Evolutionary conservation across 2,888 invertebrate genomes (phyloP).

Genomic region (Drosophila basisetae): DNA sequence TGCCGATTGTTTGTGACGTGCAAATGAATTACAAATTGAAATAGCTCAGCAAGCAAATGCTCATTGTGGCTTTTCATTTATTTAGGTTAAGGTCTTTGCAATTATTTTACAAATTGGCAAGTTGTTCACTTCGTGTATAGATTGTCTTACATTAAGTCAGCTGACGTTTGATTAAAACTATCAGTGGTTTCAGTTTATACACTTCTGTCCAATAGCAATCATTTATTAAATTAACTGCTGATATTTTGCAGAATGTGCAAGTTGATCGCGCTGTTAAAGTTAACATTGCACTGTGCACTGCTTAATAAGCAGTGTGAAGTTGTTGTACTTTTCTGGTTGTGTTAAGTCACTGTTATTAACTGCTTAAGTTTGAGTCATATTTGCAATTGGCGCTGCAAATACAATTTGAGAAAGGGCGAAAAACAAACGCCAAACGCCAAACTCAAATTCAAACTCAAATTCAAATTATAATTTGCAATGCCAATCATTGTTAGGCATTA

Average conservation of each 20-base stretch:
- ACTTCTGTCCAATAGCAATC: neutral
- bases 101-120: constrained; percentile 5
- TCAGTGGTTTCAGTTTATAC: neutral
- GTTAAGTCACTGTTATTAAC: neutral
- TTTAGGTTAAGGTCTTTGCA: constrained; percentile 55
- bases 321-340: too few species aligned
- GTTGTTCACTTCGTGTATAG: neutral
- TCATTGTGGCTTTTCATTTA: constrained; percentile 43
- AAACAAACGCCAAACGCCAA: constrained; percentile 2
- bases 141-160: neutral
- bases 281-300: neutral
- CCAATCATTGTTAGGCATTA: constrained; percentile 34
- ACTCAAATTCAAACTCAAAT: constrained; percentile 14
- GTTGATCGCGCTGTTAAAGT: neutral
- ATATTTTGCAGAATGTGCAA: neutral
- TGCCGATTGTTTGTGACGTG: constrained; percentile 50
- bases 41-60: constrained; percentile 48
- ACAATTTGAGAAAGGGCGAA: constrained; percentile 10
- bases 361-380: neutral
- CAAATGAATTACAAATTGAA: constrained; percentile 69
- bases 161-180: neutral
- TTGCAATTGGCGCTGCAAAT: constrained; percentile 16
- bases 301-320: neutral
- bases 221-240: neutral
- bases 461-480: constrained; percentile 42